Conservation (phyloP, 2,113 vertebrate species). For the Larimichthys crocea region DNA sequence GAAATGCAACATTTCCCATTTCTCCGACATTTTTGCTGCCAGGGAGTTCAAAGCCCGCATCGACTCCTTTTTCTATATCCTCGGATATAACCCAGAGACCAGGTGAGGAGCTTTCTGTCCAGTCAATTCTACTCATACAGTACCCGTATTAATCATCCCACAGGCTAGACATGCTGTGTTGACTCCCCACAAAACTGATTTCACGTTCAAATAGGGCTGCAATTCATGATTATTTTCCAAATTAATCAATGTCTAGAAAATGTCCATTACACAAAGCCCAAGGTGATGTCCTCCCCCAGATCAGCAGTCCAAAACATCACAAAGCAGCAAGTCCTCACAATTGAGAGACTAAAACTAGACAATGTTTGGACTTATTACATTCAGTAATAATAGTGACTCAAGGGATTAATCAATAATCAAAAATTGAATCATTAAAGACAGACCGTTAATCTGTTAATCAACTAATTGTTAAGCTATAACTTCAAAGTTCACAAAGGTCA, state of each 20-base stretch:
- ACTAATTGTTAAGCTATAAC: background rate
- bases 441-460: background rate
- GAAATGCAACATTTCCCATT: constrained; percentile 99
- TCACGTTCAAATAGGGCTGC: background rate
- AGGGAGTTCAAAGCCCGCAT: constrained; percentile 98
- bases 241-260: background rate
- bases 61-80: constrained; percentile 99
- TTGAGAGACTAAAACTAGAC: background rate
- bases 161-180: background rate
- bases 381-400: background rate
- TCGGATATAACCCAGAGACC: constrained; percentile 99
- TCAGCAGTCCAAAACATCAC: background rate
- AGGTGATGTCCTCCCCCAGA: background rate
- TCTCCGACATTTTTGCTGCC: constrained; percentile 99
- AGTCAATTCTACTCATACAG: constrained; percentile 43
- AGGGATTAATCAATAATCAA: background rate
- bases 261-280: background rate
- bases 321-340: background rate
- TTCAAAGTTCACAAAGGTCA: background rate
- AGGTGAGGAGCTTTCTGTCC: constrained; percentile 87
- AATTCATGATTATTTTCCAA: background rate
- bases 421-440: background rate
- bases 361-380: background rate
- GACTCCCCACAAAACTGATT: background rate
- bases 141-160: background rate